phyloP scores from a whole-genome alignment of 37 sponge, comb jelly and placozoan genomes.

The Haliclona indistincta region DNA sequence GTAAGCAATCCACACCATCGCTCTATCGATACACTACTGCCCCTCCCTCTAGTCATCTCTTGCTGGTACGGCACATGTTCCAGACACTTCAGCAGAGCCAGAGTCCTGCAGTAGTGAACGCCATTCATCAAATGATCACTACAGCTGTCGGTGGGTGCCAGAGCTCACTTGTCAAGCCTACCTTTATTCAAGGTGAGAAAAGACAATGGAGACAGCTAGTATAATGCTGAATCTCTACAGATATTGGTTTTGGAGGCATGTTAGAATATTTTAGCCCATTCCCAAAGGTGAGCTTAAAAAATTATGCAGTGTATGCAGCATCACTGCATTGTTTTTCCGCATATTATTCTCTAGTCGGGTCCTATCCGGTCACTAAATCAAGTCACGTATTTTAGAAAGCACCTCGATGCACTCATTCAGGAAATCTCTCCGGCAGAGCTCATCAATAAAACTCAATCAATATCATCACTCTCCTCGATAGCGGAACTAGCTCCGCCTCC shows the following conservation, averaged over 20 bases:
- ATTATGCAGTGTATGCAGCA: too few relatives aligned
- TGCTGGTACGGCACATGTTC: slow-evolving; percentile 60
- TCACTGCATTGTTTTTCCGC: background rate
- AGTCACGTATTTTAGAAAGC: slow-evolving; percentile 43
- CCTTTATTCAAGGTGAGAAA: slow-evolving; percentile 42
- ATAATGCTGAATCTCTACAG: too few relatives aligned
- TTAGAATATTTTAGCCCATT: slow-evolving; percentile 51
- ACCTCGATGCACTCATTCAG: slow-evolving; percentile 24
- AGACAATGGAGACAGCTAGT: background rate
- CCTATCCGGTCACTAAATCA: too few relatives aligned
- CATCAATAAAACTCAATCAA: background rate
- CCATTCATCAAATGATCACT: slow-evolving; percentile 56
- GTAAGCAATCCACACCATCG: slow-evolving; percentile 34
- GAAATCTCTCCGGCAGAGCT: slow-evolving; percentile 30
- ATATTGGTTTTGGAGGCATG: slow-evolving; percentile 70
- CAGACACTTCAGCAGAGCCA: slow-evolving; percentile 52
- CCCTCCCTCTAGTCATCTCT: slow-evolving; percentile 24
- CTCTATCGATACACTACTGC: background rate
- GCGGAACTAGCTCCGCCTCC: background rate
- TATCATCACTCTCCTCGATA: background rate
- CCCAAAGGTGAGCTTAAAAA: slow-evolving; percentile 62
- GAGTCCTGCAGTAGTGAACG: slow-evolving; percentile 16
- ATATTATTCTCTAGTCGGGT: too few relatives aligned
- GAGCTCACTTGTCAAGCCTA: slow-evolving; percentile 10
- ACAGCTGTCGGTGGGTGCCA: slow-evolving; percentile 19